These are phyloP conservation scores for Sebastes vulpes DNA, from an alignment of 2,797 vertebrate genomes.

Conservation along the genomic window DNA sequence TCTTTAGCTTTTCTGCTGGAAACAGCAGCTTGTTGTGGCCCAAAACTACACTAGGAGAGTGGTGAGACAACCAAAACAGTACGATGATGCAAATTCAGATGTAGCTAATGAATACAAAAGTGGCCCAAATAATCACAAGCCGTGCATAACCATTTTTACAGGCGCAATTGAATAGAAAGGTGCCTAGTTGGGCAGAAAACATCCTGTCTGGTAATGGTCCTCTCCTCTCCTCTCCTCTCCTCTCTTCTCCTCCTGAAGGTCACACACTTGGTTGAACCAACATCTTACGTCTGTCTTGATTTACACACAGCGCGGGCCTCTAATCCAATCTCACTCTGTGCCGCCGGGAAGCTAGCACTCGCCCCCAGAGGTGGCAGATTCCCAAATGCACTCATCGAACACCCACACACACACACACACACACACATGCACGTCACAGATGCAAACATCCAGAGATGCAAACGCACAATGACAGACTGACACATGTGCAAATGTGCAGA, in stretches of 20 bases:
- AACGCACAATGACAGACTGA: constrained; percentile 1
- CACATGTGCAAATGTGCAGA: background rate
- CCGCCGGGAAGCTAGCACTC: background rate
- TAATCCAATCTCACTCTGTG: constrained; percentile 38
- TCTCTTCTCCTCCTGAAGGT: constrained; percentile 14
- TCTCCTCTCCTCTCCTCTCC: background rate
- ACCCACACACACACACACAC: background rate
- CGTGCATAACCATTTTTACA: background rate
- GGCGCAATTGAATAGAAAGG: background rate
- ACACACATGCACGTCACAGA: background rate
- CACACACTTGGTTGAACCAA: constrained; percentile 7
- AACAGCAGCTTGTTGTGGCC: background rate
- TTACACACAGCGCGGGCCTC: constrained; percentile 2
- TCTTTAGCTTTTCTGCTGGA: background rate
- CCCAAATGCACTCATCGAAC: constrained; percentile 1
- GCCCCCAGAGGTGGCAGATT: constrained; percentile 21
- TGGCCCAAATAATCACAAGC: background rate
- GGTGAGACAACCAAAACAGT: background rate
- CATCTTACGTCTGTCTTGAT: constrained; percentile 18
- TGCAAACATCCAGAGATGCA: background rate
- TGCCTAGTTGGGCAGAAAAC: background rate
- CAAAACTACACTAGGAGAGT: background rate
- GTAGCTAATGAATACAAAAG: background rate
- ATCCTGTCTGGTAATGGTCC: background rate
- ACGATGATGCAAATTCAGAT: background rate